Base-by-base conservation (phyloP, 2,888 invertebrate species). In the Sipunculus nudus region DNA sequence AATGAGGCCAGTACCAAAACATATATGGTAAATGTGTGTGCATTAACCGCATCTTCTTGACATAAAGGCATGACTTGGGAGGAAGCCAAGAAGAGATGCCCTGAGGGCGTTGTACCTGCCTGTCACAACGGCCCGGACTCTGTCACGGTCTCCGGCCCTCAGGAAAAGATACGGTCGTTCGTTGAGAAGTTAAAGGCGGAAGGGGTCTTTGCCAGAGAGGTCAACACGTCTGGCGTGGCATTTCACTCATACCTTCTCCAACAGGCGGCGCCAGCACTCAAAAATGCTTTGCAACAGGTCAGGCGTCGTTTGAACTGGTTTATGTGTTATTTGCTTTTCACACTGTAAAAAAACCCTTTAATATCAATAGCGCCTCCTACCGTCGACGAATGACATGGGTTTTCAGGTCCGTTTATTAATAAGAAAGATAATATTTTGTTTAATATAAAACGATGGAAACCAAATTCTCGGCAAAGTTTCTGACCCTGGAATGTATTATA, bases 211-310 rank as follows among this genome's bases (percentile, higher is more conserved):
- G 94, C 92, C 19, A 92, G 90, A 71, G 88, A 88, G 63, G 96
- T 96, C 2, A 91, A 92, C 76, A 93, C 93, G 76, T 91, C 93
- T 35, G 92, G 92, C 52, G 89, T 91, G 63, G 95, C 96, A n/a
- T 96, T 96, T 87, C 96, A 97, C 86, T 94, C 94, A 84, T 90
- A 91, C 81, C 94, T 93, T 84, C 92, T 96, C 78, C 90, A 91
- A 3, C 88, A 90, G 32, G 94, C 92, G 41, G 94, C 92, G 54
- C 92, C 93, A 28, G 90, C 89, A 83, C 87, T 96, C 74, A 16
- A 8, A 8, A 26, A 10, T 8, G 8, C 25, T 6, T 88, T 90
- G 59, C 87, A 88, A 72, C 89, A 89, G 64, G 87, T 95, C 46
- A 91, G 43, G 8, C n/a, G n/a, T n/a, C n/a, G n/a, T n/a, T n/a